Percentiles rank a stretch among this genome's conserved stretches.
Conservation (phyloP, 2,888 invertebrate genomes). For the Pollenia amentaria region DNA sequence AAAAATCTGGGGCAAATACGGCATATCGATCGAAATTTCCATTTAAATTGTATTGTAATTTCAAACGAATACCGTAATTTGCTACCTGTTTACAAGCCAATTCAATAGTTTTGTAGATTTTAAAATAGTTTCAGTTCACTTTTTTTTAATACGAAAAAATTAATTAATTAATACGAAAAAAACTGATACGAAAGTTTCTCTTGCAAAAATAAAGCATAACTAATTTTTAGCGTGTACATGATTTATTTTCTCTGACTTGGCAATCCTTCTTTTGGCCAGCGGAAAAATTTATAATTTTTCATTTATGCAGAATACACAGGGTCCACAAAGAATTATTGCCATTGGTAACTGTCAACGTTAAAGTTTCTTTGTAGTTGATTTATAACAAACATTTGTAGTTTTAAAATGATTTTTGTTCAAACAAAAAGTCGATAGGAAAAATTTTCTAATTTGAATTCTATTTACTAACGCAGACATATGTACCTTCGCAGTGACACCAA, state of each 20-base stretch:
- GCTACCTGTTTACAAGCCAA: too few species aligned
- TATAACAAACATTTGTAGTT: slow-evolving; percentile 44
- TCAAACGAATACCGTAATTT: too few species aligned
- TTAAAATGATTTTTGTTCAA: slow-evolving; percentile 40
- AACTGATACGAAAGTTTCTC: too few species aligned
- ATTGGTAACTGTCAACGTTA: slow-evolving; percentile 34
- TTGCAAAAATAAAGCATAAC: not conserved
- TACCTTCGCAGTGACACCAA: not conserved
- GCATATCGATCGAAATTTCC: too few species aligned
- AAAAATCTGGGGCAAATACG: too few species aligned
- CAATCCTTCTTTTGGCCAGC: not conserved
- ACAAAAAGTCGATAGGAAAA: slow-evolving; percentile 51
- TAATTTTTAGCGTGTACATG: not conserved
- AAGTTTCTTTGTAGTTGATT: slow-evolving; percentile 46
- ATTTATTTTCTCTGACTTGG: not conserved
- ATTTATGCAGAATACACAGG: slow-evolving; percentile 16
- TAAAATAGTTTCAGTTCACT: too few species aligned
- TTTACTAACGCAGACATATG: slow-evolving; percentile 45
- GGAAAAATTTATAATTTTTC: slow-evolving; percentile 33
- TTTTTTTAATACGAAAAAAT: too few species aligned
- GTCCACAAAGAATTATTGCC: slow-evolving; percentile 45
- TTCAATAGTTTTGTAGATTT: too few species aligned
- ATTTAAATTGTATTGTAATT: too few species aligned
- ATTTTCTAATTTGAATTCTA: slow-evolving; percentile 67
- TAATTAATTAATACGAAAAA: too few species aligned